These are phyloP conservation scores for Salminus brasiliensis DNA, from an alignment of 2,113 vertebrate species.

Conservation along the genomic window DNA sequence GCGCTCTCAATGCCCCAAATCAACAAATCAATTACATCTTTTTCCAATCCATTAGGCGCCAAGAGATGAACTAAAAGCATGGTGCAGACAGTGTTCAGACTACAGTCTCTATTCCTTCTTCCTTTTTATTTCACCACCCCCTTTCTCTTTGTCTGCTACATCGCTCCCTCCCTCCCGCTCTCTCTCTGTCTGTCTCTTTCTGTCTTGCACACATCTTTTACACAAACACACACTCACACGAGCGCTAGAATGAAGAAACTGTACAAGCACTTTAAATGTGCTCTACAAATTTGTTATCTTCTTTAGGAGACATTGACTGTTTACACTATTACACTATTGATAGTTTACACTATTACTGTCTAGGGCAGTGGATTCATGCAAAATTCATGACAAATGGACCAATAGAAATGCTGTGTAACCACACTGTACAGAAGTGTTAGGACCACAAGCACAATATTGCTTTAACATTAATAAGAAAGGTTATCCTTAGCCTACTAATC, in stretches of 20 bases:
- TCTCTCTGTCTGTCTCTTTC: constrained; percentile 19
- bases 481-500: too few species aligned
- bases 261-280: background rate
- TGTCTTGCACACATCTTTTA: constrained; percentile 13
- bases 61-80: constrained; percentile 55
- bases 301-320: too few species aligned
- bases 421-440: too few species aligned
- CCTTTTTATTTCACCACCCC: constrained; percentile 24
- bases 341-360: too few species aligned
- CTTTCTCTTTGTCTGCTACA: constrained; percentile 32
- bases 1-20: constrained; percentile 41
- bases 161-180: background rate
- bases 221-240: constrained; percentile 21
- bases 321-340: too few species aligned
- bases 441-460: too few species aligned
- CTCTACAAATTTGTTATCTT: background rate
- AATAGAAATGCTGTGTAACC: too few species aligned
- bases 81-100: constrained; percentile 49
- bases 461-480: too few species aligned
- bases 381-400: too few species aligned
- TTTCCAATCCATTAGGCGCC: constrained; percentile 56
- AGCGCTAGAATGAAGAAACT: background rate
- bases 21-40: constrained; percentile 58
- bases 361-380: too few species aligned
- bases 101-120: constrained; percentile 43